phyloP scores from a whole-genome alignment of 53 echinoderm and acorn worm species.

The Apostichopus leukothele region DNA sequence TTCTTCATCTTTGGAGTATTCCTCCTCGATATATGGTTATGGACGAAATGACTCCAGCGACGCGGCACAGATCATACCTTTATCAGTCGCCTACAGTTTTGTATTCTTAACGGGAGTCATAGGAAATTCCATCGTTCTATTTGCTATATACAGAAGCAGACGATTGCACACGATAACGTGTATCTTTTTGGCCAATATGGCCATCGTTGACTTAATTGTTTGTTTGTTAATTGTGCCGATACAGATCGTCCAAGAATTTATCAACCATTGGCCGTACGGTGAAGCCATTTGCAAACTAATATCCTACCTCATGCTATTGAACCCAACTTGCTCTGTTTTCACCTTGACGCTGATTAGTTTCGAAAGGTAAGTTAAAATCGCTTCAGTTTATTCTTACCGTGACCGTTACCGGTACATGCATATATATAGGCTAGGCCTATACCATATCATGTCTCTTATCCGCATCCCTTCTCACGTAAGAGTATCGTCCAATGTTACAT shows the following conservation, averaged over 20 bases:
- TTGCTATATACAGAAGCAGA: conserved; percentile 61
- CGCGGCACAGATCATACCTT: conserved; percentile 9
- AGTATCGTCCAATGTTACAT: too few relatives aligned
- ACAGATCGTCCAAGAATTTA: conserved; percentile 47
- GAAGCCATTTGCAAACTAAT: conserved; percentile 53
- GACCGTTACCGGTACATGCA: too few relatives aligned
- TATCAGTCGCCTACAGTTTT: conserved; percentile 48
- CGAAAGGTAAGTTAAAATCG: conserved; percentile 62
- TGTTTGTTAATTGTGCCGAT: conserved; percentile 50
- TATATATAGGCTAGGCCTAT: too few relatives aligned
- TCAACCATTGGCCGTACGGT: conserved; percentile 61
- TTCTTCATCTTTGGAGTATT: neutral
- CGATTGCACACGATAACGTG: conserved; percentile 71
- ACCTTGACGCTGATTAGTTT: conserved; percentile 72
- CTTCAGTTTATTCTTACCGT: too few relatives aligned
- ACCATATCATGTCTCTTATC: too few relatives aligned
- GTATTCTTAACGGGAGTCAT: conserved; percentile 60
- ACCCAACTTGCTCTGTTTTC: conserved; percentile 74
- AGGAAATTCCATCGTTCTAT: conserved; percentile 70
- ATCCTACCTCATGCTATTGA: conserved; percentile 52
- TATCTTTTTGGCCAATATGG: conserved; percentile 66
- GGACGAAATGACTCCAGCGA: neutral
- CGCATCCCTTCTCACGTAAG: too few relatives aligned
- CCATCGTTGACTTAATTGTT: conserved; percentile 63
- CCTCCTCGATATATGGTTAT: neutral